Percentiles rank a stretch among this genome's conserved stretches.
Evolutionary conservation across 2,888 invertebrate genomes (phyloP).

Genomic region (Cabera pusaria): DNA sequence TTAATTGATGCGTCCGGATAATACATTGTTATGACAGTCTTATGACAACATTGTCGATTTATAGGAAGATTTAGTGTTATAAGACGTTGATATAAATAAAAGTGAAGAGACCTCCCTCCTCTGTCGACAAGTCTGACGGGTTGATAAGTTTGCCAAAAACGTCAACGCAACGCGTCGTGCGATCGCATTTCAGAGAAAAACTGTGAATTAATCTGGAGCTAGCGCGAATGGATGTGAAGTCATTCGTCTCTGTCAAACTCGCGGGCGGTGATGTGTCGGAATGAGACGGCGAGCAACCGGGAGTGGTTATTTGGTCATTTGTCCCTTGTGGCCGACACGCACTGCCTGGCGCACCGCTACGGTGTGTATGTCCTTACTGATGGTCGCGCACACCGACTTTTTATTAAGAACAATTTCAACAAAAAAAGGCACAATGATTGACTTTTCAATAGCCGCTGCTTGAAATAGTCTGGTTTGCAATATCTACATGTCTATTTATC

Average conservation of each 20-base stretch:
- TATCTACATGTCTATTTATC: too few species aligned
- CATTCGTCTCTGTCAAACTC: constrained; percentile 67
- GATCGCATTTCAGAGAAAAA: constrained; percentile 73
- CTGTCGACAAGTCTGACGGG: constrained; percentile 48
- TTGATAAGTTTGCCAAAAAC: constrained; percentile 66
- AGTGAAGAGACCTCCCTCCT: constrained; percentile 38
- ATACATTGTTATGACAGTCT: constrained; percentile 67
- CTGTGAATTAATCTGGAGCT: constrained; percentile 75
- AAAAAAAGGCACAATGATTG: constrained; percentile 18
- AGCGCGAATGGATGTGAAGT: constrained; percentile 61
- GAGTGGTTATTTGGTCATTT: constrained; percentile 74
- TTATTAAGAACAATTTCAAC: constrained; percentile 20
- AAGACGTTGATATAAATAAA: constrained; percentile 34
- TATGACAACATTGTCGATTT: constrained; percentile 47
- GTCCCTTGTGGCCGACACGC: constrained; percentile 66
- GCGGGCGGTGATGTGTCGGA: constrained; percentile 48
- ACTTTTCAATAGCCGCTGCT: constrained; percentile 11
- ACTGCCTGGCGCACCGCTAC: constrained; percentile 47
- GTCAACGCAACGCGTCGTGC: constrained; percentile 57
- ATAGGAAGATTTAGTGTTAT: constrained; percentile 31
- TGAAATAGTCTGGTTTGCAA: not conserved
- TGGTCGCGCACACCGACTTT: constrained; percentile 39
- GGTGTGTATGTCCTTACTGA: constrained; percentile 45
- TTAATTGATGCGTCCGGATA: constrained; percentile 69
- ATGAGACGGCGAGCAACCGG: constrained; percentile 60